Conservation (phyloP, 2,888 invertebrate genomes). For the Agonopterix subpropinquella region DNA sequence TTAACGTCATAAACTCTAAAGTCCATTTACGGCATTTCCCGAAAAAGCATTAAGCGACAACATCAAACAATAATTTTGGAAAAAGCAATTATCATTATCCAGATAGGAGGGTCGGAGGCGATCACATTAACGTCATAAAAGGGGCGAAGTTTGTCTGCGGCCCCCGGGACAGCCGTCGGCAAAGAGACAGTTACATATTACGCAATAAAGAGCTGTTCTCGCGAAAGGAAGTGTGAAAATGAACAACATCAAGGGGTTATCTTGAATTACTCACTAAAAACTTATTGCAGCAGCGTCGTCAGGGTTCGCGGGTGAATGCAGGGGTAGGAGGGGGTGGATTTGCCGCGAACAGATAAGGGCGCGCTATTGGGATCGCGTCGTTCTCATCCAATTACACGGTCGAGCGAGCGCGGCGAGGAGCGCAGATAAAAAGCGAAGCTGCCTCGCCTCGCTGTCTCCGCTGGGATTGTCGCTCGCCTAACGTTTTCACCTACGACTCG, state of each 20-base stretch:
- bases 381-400: conserved; percentile 77
- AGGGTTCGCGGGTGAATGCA: conserved; percentile 33
- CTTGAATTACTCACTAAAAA: conserved; percentile 76
- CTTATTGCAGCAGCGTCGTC: conserved; percentile 60
- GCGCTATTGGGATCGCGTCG: conserved; percentile 74
- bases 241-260: conserved; percentile 76
- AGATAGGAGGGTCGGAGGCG: conserved; percentile 67
- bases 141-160: conserved; percentile 64
- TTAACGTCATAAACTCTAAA: conserved; percentile 49
- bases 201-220: conserved; percentile 76
- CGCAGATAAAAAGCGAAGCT: conserved; percentile 67
- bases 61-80: conserved; percentile 74
- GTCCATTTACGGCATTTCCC: conserved; percentile 45
- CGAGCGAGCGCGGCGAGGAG: conserved; percentile 68
- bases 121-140: conserved; percentile 73
- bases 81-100: conserved; percentile 74
- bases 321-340: conserved; percentile 49
- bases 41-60: conserved; percentile 61
- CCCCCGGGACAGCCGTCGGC: conserved; percentile 68
- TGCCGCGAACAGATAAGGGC: conserved; percentile 75
- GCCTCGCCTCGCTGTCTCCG: conserved; percentile 64
- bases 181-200: conserved; percentile 73
- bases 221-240: conserved; percentile 76
- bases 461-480: conserved; percentile 70
- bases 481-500: conserved; percentile 64